Conservation (phyloP, 2,797 vertebrate genomes). For the Tokudaia tokunoshimensis region DNA sequence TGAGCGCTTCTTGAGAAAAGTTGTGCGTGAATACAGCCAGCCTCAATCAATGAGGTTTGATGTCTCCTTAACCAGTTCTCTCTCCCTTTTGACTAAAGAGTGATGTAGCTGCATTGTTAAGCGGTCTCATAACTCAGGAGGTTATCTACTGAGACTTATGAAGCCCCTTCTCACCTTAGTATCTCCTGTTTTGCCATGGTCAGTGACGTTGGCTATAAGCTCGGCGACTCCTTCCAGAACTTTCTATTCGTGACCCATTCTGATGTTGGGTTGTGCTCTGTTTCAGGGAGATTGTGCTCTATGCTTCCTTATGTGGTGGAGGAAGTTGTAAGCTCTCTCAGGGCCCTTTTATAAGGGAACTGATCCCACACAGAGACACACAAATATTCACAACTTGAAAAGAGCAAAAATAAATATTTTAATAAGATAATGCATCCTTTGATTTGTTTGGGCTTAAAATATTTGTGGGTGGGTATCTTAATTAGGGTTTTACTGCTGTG, state of each 20-base stretch:
- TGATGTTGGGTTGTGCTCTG: not conserved
- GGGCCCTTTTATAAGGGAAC: not conserved
- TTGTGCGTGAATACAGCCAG: not conserved
- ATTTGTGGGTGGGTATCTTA: not conserved
- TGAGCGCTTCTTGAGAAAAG: not conserved
- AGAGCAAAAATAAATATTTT: not conserved
- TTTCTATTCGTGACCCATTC: not conserved
- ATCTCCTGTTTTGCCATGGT: not conserved
- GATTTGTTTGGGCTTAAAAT: not conserved
- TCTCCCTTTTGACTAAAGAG: not conserved
- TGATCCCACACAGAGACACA: not conserved
- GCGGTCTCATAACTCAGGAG: not conserved
- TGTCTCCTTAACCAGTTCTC: slow-evolving; percentile 26
- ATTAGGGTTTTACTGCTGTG: not conserved
- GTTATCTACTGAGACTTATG: not conserved
- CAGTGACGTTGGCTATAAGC: fast-evolving
- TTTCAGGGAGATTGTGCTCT: not conserved
- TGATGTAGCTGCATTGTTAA: not conserved
- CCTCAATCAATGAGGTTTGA: not conserved
- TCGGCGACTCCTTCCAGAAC: not conserved
- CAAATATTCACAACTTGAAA: not conserved
- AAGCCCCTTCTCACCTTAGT: too few relatives aligned
- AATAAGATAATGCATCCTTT: not conserved
- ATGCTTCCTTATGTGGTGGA: not conserved
- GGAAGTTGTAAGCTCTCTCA: too few relatives aligned